Conservation (phyloP, 2,888 invertebrate species). For the Drepana falcataria region DNA sequence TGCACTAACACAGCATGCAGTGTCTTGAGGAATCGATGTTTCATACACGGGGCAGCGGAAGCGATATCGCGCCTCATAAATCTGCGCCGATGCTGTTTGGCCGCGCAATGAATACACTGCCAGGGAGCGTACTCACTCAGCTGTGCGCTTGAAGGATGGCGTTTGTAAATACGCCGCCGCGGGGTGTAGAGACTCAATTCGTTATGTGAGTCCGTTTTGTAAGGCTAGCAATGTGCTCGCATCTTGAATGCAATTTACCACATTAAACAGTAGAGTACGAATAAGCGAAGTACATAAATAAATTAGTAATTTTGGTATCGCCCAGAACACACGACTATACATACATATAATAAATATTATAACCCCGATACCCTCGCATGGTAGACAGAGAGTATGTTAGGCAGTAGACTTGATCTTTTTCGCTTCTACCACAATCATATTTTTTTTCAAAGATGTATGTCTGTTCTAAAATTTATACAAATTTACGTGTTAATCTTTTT, state of each 20-base stretch:
- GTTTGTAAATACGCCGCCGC: constrained; percentile 32
- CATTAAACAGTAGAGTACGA: too few relatives aligned
- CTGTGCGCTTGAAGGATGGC: constrained; percentile 18
- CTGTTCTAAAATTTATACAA: too few relatives aligned
- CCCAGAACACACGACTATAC: too few relatives aligned
- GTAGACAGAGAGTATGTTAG: too few relatives aligned
- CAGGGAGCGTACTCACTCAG: constrained; percentile 12
- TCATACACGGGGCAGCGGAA: constrained; percentile 27
- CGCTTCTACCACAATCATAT: too few relatives aligned
- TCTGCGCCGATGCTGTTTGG: constrained; percentile 21
- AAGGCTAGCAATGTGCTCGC: neutral
- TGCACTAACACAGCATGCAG: constrained; percentile 1
- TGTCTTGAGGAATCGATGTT: constrained; percentile 29
- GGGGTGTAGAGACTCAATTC: constrained; percentile 35
- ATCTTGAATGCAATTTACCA: neutral
- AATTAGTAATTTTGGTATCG: too few relatives aligned
- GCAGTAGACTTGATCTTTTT: too few relatives aligned
- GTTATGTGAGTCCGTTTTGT: constrained; percentile 5
- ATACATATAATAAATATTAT: too few relatives aligned
- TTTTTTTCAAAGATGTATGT: too few relatives aligned
- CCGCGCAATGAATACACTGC: constrained; percentile 33
- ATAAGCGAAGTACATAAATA: too few relatives aligned
- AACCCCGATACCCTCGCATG: too few relatives aligned
- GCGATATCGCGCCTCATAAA: constrained; percentile 41
- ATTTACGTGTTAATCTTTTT: too few relatives aligned